phyloP scores from a whole-genome alignment of 2,797 vertebrate genomes.

The Pampus argenteus region DNA sequence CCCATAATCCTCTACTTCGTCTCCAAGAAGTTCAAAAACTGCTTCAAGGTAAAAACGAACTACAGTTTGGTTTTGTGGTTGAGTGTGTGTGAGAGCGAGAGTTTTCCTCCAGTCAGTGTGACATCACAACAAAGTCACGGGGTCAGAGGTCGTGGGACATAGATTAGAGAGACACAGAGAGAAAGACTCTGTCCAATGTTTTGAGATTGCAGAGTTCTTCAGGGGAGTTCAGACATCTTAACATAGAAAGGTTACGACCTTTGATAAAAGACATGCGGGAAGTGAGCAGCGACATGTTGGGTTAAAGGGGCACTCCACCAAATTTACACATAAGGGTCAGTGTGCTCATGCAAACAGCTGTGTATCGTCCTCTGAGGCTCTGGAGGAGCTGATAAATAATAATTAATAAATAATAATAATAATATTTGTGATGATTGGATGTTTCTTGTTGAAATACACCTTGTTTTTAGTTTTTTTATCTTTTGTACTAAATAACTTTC shows the following conservation, averaged over 20 bases:
- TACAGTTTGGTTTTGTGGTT: background rate
- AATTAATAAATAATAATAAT: too few species aligned
- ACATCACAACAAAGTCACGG: slow-evolving; percentile 16
- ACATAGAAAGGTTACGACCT: slow-evolving; percentile 45
- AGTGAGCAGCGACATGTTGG: background rate
- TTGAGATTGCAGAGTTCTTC: background rate
- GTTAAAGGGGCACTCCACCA: slow-evolving; percentile 25
- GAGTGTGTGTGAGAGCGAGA: background rate
- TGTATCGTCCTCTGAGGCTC: background rate
- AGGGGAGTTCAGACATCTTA: slow-evolving; percentile 5
- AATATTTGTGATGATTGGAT: too few species aligned
- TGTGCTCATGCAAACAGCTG: background rate
- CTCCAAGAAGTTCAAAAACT: slow-evolving; percentile 98
- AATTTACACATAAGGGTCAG: background rate
- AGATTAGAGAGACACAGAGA: background rate
- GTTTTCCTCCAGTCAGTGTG: background rate
- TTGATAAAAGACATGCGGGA: slow-evolving; percentile 40
- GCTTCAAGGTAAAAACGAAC: slow-evolving; percentile 90
- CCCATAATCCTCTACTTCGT: slow-evolving; percentile 96
- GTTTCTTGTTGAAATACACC: too few species aligned
- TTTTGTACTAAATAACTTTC: too few species aligned
- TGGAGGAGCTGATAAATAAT: too few species aligned
- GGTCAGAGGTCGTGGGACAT: slow-evolving; percentile 55
- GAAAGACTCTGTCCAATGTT: background rate
- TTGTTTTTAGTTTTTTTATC: too few species aligned